Conservation (phyloP, 2,888 invertebrate species). For the Clistopyga incitator region DNA sequence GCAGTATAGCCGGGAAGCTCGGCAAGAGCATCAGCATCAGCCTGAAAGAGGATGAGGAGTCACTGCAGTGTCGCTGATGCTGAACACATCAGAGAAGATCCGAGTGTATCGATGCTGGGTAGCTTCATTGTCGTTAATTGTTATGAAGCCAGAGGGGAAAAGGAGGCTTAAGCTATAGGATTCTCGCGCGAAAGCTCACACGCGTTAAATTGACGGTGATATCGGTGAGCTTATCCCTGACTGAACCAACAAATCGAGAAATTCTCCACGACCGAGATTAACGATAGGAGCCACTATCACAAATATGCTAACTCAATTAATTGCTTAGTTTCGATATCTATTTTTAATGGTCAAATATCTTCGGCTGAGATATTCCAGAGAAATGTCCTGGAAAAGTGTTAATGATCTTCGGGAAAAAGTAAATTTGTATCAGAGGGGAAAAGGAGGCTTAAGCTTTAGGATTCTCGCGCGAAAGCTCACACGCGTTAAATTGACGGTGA, state of each 20-base stretch:
- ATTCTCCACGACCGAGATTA: not conserved
- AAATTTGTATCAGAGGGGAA: not conserved
- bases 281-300: not conserved
- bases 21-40: slow-evolving; percentile 25
- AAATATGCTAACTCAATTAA: not conserved
- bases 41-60: slow-evolving; percentile 38
- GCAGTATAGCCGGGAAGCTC: slow-evolving; percentile 21
- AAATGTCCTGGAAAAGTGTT: too few species aligned
- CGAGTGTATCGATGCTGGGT: slow-evolving; percentile 24
- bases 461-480: slow-evolving; percentile 2
- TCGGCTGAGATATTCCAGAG: too few species aligned
- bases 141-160: slow-evolving; percentile 27
- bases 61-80: slow-evolving; percentile 20
- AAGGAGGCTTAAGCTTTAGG: not conserved
- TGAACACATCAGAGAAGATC: slow-evolving; percentile 29
- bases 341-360: not conserved
- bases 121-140: slow-evolving; percentile 53
- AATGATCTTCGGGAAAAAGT: too few species aligned
- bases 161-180: not conserved
- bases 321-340: not conserved
- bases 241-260: slow-evolving; percentile 10
- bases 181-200: slow-evolving; percentile 8
- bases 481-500: slow-evolving; percentile 1
- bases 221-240: slow-evolving; percentile 11
- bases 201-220: slow-evolving; percentile 1